Evolutionary conservation across 2,888 invertebrate genomes (phyloP), one percentile per base, ranked within the genome.

Genomic region (Spatulosminthurus flaviceps): DNA sequence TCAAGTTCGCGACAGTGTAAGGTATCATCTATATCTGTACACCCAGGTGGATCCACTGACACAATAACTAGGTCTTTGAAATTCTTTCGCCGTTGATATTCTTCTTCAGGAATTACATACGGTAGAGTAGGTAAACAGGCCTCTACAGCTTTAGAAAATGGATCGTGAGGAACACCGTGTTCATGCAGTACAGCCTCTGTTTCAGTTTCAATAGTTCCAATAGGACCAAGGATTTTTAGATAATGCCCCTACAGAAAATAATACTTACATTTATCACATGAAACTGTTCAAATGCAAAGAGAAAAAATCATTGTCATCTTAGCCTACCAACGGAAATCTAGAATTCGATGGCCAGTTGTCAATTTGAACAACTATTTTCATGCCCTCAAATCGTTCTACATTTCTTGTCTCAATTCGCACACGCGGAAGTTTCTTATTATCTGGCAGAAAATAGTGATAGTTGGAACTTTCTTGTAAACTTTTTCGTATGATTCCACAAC

Each of bases 11-110:
- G 90, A 86, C 97, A 97, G 88, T 99, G 99, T 0, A 99, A 88
- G 0, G 99, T 98, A 88, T 99, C 99, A 87, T 99, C 99, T 82
- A 99, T 98, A 87, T 99, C 99, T 0, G 98, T 99, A 88, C 98
- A 99, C 0, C 98, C 98, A 0, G 97, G 96, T 1, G 98, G 98
- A 90, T 98, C 98, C 0, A 98, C 97, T 0, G 97, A 97, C 87
- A 97, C 98, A 66, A 99, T 92, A 86, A 92, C 92, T 2, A 96
- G 87, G 77, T 94, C 90, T 16, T 98, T 92, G 0, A 99, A 89
- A 87, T 99, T 97, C 13, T 91, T 92, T 26, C 98, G 91, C 85
- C 91, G 92, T 26, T 90, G 90, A 80, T 93, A 90, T 86, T 94
- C 95, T 89, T 93, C 92, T 51, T 93, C 92, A 0, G 94, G 93